Conservation (phyloP, 2,888 invertebrate genomes). For the Callinectes sapidus region DNA sequence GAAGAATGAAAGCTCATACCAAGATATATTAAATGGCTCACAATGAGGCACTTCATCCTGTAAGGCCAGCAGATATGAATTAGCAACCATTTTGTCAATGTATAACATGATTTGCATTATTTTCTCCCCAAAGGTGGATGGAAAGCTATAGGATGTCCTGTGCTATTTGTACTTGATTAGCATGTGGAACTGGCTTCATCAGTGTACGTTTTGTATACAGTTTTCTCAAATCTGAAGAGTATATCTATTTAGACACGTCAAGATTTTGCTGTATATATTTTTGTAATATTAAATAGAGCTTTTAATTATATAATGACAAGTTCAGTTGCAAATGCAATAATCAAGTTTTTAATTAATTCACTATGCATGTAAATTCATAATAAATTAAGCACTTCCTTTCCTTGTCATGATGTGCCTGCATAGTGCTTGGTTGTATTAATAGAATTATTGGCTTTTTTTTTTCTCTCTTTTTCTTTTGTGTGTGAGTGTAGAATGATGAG, state of each 20-base stretch:
- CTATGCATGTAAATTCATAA: background rate
- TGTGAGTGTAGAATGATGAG: background rate
- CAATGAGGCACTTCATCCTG: background rate
- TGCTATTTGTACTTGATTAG: background rate
- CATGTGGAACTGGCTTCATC: background rate
- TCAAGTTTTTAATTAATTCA: background rate
- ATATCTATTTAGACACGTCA: background rate
- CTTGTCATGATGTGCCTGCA: background rate
- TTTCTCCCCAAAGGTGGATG: background rate
- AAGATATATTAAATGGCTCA: background rate
- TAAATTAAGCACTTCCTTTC: background rate
- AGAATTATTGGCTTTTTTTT: background rate
- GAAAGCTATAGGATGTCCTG: background rate
- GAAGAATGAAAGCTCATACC: background rate
- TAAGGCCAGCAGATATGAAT: background rate
- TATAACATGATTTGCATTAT: background rate
- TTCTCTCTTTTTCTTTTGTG: background rate
- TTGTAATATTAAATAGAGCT: constrained; percentile 3
- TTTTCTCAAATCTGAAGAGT: background rate
- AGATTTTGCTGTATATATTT: constrained; percentile 21
- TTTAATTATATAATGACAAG: background rate
- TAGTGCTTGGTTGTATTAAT: background rate
- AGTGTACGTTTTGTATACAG: background rate
- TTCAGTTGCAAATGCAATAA: background rate
- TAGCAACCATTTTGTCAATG: background rate